A percentile compares a stretch with the other conserved stretches of the same genome.
Evolutionary conservation across 2,888 invertebrate species (phyloP).

Genomic region (Yponomeuta malinellus): DNA sequence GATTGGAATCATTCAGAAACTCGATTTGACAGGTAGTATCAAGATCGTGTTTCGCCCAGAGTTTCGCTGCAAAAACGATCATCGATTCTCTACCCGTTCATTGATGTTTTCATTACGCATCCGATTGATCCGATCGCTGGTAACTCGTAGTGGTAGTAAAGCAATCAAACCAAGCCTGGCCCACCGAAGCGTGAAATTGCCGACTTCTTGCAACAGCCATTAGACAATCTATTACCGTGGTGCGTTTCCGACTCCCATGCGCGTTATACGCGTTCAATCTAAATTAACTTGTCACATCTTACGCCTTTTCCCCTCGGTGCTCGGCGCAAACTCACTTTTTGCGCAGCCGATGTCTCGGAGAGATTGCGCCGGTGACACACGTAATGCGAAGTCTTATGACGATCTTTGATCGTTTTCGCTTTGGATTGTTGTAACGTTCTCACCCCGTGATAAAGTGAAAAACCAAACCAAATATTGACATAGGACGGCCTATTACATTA

Average conservation of each 20-base stretch:
- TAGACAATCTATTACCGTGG: background rate
- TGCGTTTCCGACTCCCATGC: background rate
- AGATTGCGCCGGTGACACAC: background rate
- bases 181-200: background rate
- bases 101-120: no score
- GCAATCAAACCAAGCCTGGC: background rate
- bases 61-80: no score
- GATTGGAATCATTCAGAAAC: no score
- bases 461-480: no score
- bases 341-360: constrained; percentile 12
- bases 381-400: background rate
- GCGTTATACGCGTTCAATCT: background rate
- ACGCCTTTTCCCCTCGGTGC: background rate
- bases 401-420: no score
- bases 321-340: constrained; percentile 14
- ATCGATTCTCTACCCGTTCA: no score
- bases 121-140: no score
- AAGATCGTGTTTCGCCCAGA: no score
- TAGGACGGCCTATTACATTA: no score
- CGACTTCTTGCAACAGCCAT: background rate
- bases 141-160: background rate
- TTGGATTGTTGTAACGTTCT: no score
- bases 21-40: no score
- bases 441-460: no score
- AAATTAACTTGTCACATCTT: background rate